Conservation (phyloP, 2,113 vertebrate genomes). For the Nicator chloris region DNA sequence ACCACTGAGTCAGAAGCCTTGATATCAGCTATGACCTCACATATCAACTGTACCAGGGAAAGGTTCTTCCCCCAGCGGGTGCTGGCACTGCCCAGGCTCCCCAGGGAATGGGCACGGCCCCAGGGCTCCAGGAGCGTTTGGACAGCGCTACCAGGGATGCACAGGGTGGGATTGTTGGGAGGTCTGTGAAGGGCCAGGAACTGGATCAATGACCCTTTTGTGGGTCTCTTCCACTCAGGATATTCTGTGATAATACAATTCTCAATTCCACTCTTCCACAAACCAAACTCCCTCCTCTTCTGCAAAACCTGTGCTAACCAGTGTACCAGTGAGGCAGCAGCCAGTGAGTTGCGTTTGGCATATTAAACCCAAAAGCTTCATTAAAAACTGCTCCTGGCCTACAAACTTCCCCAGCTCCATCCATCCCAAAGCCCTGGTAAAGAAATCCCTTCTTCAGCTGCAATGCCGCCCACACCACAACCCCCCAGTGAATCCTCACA, state of each 20-base stretch:
- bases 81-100: not conserved
- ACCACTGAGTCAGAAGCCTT: fast-evolving
- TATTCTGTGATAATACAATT: not conserved
- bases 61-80: not conserved
- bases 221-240: not conserved
- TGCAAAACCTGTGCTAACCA: not conserved
- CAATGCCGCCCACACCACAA: not conserved
- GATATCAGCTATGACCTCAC: not conserved
- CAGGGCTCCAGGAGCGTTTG: not conserved
- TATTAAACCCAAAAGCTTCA: not conserved
- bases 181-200: not conserved
- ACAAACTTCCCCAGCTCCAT: not conserved
- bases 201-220: not conserved
- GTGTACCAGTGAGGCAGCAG: not conserved
- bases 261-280: not conserved
- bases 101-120: not conserved
- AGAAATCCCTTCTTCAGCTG: not conserved
- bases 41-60: not conserved
- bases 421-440: not conserved
- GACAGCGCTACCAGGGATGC: fast-evolving
- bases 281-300: not conserved
- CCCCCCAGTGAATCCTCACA: not conserved
- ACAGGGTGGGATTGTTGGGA: not conserved
- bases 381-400: not conserved
- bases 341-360: fast-evolving